phyloP scores from a whole-genome alignment of 2,888 invertebrate genomes.

The Cordilura impudica region DNA sequence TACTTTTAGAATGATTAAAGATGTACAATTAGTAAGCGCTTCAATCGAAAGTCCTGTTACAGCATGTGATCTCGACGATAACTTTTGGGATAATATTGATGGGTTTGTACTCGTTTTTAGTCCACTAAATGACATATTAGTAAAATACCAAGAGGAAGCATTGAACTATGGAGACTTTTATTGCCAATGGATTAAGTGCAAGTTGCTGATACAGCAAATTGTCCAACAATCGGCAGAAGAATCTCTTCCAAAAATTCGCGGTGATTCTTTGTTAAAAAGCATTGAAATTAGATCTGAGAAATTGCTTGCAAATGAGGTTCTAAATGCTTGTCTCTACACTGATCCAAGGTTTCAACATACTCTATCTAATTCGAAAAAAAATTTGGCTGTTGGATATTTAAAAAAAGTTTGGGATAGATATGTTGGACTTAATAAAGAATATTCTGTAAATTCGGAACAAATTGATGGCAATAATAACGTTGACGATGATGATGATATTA shows the following conservation, averaged over 20 bases:
- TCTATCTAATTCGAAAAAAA: background rate
- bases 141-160: conserved; percentile 26
- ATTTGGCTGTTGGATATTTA: background rate
- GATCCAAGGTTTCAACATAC: conserved; percentile 26
- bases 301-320: background rate
- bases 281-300: conserved; percentile 16
- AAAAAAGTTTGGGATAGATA: conserved; percentile 19
- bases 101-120: background rate
- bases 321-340: conserved; percentile 20
- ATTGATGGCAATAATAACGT: background rate
- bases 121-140: conserved; percentile 11
- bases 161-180: conserved; percentile 40
- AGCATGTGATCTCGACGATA: conserved; percentile 16
- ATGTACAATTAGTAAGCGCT: conserved; percentile 17
- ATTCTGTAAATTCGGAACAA: background rate
- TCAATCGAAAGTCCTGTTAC: background rate
- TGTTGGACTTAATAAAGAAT: background rate
- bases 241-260: conserved; percentile 5
- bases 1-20: conserved; percentile 25
- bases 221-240: background rate
- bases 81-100: conserved; percentile 22
- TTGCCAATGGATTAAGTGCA: conserved; percentile 34
- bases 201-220: conserved; percentile 4
- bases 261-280: background rate
- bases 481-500: background rate